Percentiles rank a stretch among this genome's conserved stretches.
Conservation (phyloP, 37 sponge, comb jelly and placozoan genomes). For the Halichondria panicea region DNA sequence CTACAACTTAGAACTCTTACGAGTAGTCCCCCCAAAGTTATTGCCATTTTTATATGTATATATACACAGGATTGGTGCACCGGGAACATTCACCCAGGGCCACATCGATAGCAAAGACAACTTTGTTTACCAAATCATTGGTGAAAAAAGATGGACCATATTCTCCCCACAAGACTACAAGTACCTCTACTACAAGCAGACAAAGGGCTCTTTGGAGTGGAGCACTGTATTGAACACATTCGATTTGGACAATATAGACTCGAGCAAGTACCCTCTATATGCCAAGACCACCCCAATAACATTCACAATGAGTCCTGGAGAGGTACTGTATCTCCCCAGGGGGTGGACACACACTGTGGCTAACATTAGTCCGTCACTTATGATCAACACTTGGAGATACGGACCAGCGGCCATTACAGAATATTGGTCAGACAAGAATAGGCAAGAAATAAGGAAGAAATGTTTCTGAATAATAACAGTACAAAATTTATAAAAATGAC, state of each 20-base stretch:
- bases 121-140: slow-evolving; percentile 89
- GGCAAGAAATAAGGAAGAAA: slow-evolving; percentile 50
- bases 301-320: slow-evolving; percentile 66
- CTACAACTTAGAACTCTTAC: too few relatives aligned
- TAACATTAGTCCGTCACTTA: slow-evolving; percentile 79
- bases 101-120: slow-evolving; percentile 94
- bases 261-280: slow-evolving; percentile 64
- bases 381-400: slow-evolving; percentile 86
- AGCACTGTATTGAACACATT: slow-evolving; percentile 60
- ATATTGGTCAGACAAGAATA: slow-evolving; percentile 53
- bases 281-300: slow-evolving; percentile 63
- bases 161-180: slow-evolving; percentile 80
- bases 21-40: too few relatives aligned
- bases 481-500: background rate
- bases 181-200: slow-evolving; percentile 67
- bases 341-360: slow-evolving; percentile 88
- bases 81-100: slow-evolving; percentile 89
- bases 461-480: slow-evolving; percentile 34
- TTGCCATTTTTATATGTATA: background rate
- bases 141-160: slow-evolving; percentile 80
- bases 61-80: slow-evolving; percentile 68
- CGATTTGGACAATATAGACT: slow-evolving; percentile 26
- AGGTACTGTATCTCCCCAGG: slow-evolving; percentile 86
- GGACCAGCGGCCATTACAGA: slow-evolving; percentile 85
- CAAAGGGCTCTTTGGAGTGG: slow-evolving; percentile 83